phyloP scores from a whole-genome alignment of 2,888 invertebrate genomes.

The Tetheella fluctuosa region DNA sequence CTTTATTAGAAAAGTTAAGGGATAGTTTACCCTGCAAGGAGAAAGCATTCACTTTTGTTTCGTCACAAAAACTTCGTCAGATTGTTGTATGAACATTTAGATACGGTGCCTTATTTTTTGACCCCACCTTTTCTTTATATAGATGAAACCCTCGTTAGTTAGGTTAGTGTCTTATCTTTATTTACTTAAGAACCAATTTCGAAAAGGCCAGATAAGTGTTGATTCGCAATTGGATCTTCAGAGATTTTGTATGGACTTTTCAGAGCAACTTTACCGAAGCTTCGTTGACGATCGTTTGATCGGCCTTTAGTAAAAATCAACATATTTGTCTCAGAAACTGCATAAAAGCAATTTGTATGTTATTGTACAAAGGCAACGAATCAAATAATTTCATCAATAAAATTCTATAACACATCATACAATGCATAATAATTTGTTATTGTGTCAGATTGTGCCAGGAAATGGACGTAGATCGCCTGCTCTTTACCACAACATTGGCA shows the following conservation, averaged over 20 bases:
- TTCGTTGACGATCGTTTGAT: too few relatives aligned
- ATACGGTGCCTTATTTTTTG: constrained; percentile 7
- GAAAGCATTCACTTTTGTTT: constrained; percentile 10
- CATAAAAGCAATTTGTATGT: background rate
- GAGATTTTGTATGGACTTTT: too few relatives aligned
- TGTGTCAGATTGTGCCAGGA: constrained; percentile 15
- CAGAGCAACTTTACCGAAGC: too few relatives aligned
- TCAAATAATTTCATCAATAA: constrained; percentile 14
- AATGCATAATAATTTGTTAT: constrained; percentile 10
- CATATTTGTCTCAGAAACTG: too few relatives aligned
- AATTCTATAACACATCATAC: constrained; percentile 3
- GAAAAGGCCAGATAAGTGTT: too few relatives aligned
- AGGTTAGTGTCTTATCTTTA: too few relatives aligned
- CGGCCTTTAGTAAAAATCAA: too few relatives aligned
- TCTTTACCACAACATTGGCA: constrained; percentile 10
- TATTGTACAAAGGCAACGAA: background rate
- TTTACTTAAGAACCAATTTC: too few relatives aligned
- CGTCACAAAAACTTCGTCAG: constrained; percentile 20
- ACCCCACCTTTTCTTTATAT: background rate
- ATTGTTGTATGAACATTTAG: constrained; percentile 13
- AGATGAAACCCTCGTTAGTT: background rate
- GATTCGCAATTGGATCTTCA: too few relatives aligned
- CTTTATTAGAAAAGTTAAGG: constrained; percentile 47
- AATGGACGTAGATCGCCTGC: constrained; percentile 10
- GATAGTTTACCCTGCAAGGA: constrained; percentile 26